These are phyloP conservation scores for Antechinus flavipes DNA, from an alignment of 2,113 vertebrate species.

Conservation along the genomic window DNA sequence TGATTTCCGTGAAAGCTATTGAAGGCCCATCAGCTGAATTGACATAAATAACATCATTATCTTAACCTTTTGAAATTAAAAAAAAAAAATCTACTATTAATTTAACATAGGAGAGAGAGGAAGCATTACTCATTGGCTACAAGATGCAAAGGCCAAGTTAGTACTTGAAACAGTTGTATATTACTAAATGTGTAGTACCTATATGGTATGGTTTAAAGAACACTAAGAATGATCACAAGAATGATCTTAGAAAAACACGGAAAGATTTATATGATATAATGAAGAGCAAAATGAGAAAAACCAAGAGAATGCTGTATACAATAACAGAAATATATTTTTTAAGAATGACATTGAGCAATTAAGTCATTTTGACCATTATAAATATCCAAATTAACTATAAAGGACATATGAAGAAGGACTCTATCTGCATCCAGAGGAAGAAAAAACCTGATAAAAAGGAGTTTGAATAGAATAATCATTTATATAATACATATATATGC, in stretches of 20 bases:
- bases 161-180: background rate
- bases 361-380: background rate
- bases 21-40: conserved; percentile 67
- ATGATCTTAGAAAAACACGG: background rate
- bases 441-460: background rate
- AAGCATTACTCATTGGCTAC: background rate
- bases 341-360: background rate
- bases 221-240: background rate
- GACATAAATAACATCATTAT: conserved; percentile 36
- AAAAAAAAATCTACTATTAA: background rate
- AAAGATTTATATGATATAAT: background rate
- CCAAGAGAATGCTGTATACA: background rate
- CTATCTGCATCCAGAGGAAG: background rate
- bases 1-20: conserved; percentile 75
- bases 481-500: background rate
- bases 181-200: background rate
- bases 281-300: background rate
- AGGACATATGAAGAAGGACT: background rate
- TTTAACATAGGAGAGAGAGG: background rate
- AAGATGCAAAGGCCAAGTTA: background rate
- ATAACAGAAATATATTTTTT: background rate
- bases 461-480: background rate
- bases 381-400: background rate
- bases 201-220: background rate
- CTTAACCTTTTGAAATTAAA: conserved; percentile 60